Base-by-base conservation (phyloP, 2,888 invertebrate genomes). In the Merodon equestris region DNA sequence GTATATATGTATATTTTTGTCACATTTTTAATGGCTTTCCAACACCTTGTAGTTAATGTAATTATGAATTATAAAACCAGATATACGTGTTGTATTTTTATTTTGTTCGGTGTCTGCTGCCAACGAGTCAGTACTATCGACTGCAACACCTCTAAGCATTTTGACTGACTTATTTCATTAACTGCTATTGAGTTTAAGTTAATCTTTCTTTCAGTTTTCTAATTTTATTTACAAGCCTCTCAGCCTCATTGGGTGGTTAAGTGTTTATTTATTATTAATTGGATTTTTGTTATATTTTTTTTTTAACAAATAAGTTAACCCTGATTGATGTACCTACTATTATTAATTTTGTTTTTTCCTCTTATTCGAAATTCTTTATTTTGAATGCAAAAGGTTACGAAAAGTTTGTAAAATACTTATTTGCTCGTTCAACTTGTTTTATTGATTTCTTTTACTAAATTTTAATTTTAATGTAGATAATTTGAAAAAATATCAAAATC, bases 31-130 rank as follows among this genome's bases (percentile, higher is more conserved):
- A 66, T 38, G 48, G 76, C 64, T 66, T 76, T 58, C 71, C 64
- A 64, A 76, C 70, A 76, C 76, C 60, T 36, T 60, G 70, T 76
- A 71, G 76, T 70, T 38, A 57, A 63, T 64, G 56, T 63, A 27
- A 27, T 7, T 27, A 50, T 63, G 9, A 45, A 27, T 47, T 15
- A 54, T 38, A 54, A 36, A 38, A 17, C 45, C 38, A 48, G 19
- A 48, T 64, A 44, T 58, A 54, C 58, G 57, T 67, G 61, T 67
- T 67, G 34, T 60, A 73, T 27, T 27, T 7, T 27, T 27, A 50
- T 27, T 27, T 68, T 75, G 17, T 44, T 76, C 53, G 75, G 64
- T 63, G 63, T 71, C 44, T 63, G 54, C 50, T 76, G 66, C 71
- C 64, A 64, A 54, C 70, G 42, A 60, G 60, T 76, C 64, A 76